These are phyloP conservation scores for Napeogenes inachia DNA, from an alignment of 2,888 invertebrate genomes.

Conservation along the genomic window DNA sequence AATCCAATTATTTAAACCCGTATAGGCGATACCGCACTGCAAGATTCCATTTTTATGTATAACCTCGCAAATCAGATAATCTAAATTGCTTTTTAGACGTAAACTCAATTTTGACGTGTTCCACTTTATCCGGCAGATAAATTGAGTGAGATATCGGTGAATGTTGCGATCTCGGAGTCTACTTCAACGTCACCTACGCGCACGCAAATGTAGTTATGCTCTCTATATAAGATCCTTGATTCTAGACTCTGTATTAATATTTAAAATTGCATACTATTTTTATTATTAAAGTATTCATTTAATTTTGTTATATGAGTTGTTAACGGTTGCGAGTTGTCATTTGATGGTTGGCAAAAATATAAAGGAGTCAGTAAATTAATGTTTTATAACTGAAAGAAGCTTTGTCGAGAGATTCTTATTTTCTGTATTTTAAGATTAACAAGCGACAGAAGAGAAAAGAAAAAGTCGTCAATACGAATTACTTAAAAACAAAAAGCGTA, in stretches of 20 bases:
- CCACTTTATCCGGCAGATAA: conserved; percentile 69
- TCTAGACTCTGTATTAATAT: not conserved
- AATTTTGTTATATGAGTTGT: too few species aligned
- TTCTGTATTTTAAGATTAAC: not conserved
- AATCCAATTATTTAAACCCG: conserved; percentile 20
- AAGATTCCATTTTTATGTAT: conserved; percentile 45
- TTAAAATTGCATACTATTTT: too few species aligned
- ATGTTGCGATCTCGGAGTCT: conserved; percentile 28
- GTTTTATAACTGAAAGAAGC: too few species aligned
- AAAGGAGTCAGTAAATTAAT: too few species aligned
- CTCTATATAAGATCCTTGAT: conserved; percentile 14
- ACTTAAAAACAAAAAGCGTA: conserved; percentile 3
- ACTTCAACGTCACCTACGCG: conserved; percentile 21
- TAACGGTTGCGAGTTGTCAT: too few species aligned
- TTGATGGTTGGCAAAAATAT: too few species aligned
- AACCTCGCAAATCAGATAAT: conserved; percentile 73
- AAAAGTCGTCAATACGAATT: not conserved
- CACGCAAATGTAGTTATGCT: conserved; percentile 26
- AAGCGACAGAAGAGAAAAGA: not conserved
- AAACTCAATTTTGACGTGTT: conserved; percentile 73
- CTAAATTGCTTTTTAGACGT: conserved; percentile 74
- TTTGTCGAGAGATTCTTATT: not conserved
- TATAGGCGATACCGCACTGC: conserved; percentile 24
- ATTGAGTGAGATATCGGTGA: conserved; percentile 62
- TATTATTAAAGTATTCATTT: too few species aligned